A percentile compares a stretch with the other conserved stretches of the same genome.
Conservation (phyloP, 2,113 vertebrate genomes). For the Columbina picui region DNA sequence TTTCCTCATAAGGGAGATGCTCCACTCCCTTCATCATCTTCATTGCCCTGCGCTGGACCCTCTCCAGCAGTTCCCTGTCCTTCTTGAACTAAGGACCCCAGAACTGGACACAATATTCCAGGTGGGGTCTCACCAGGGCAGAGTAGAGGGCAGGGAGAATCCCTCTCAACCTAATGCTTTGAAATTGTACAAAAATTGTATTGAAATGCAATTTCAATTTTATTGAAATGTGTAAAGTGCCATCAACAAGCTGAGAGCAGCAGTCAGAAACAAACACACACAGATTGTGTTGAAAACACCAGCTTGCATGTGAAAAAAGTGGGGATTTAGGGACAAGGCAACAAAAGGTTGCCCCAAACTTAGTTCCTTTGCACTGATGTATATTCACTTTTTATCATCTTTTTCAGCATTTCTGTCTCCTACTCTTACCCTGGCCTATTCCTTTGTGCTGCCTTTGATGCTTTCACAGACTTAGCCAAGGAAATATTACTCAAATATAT, state of each 20-base stretch:
- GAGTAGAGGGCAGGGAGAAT: no score
- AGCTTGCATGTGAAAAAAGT: neutral
- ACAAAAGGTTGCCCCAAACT: neutral
- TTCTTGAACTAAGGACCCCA: no score
- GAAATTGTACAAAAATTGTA: neutral
- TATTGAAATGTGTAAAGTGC: neutral
- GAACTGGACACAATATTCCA: no score
- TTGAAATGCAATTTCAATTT: neutral
- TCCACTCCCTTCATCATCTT: no score
- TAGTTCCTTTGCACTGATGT: neutral
- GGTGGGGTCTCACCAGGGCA: no score
- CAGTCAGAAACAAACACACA: neutral
- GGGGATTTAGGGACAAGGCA: neutral
- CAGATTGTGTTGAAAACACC: fast-evolving
- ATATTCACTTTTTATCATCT: neutral
- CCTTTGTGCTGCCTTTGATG: neutral
- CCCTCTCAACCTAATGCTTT: neutral
- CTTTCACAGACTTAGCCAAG: neutral
- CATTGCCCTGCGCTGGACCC: no score
- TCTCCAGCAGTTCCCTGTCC: no score
- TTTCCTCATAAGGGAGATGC: no score
- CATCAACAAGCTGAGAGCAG: neutral
- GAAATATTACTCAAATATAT: neutral
- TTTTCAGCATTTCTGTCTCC: neutral
- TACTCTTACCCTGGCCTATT: neutral